phyloP scores from a whole-genome alignment of 2,797 vertebrate species.

The Masticophis lateralis region DNA sequence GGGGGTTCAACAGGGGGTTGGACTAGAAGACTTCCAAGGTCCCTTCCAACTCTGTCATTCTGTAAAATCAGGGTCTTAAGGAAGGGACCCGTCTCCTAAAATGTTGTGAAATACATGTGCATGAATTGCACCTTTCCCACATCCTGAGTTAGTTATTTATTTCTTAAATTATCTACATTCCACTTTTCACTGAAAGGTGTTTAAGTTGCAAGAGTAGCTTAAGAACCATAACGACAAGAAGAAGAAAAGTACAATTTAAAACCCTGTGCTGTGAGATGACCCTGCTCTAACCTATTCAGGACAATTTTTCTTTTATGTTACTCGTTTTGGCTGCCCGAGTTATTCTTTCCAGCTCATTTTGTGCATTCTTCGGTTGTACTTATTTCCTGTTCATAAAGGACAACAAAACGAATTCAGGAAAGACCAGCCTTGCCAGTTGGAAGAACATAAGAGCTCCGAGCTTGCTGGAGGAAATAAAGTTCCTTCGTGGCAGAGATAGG shows the following conservation, averaged over 20 bases:
- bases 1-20: background rate
- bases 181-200: background rate
- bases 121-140: background rate
- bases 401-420: conserved; percentile 21
- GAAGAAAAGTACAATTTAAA: background rate
- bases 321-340: conserved; percentile 10
- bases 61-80: background rate
- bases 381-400: conserved; percentile 25
- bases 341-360: background rate
- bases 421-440: background rate
- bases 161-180: background rate
- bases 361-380: background rate
- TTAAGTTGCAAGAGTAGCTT: background rate
- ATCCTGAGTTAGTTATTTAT: background rate
- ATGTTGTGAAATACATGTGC: background rate
- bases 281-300: background rate
- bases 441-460: background rate
- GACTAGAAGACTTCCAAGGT: background rate
- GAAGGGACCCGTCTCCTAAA: no score
- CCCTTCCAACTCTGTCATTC: background rate
- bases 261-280: background rate
- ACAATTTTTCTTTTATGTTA: background rate
- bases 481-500: background rate
- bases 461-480: background rate
- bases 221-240: background rate